Percentiles rank a stretch among this genome's conserved stretches.
phyloP scores from a whole-genome alignment of 2,888 invertebrate genomes.

The Caradrina kadenii region DNA sequence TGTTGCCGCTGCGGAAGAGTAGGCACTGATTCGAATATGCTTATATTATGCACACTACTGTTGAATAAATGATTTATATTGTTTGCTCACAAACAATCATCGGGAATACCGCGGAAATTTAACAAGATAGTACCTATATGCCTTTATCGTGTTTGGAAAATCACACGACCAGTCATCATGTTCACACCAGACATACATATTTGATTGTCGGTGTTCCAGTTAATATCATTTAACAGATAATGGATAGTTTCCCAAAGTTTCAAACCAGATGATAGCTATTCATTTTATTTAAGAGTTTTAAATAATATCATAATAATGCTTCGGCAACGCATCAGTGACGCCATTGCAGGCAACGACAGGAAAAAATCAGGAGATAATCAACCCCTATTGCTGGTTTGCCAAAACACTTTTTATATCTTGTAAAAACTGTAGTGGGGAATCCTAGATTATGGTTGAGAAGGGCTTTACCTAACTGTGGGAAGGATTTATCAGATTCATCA shows the following conservation, averaged over 20 bases:
- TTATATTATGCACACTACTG: constrained; percentile 15
- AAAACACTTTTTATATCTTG: too few relatives aligned
- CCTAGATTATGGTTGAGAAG: too few relatives aligned
- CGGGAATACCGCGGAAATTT: constrained; percentile 25
- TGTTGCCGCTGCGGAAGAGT: constrained; percentile 5
- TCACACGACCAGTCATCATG: not conserved
- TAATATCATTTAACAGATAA: not conserved
- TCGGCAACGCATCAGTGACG: too few relatives aligned
- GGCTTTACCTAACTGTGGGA: too few relatives aligned
- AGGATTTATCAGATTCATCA: too few relatives aligned
- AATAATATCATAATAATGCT: too few relatives aligned
- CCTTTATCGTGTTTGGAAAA: not conserved
- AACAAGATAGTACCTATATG: not conserved
- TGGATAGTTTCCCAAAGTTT: not conserved
- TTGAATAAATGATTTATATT: constrained; percentile 6
- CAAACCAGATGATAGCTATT: not conserved
- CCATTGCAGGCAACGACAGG: too few relatives aligned
- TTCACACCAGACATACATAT: not conserved
- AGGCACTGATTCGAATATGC: constrained; percentile 21
- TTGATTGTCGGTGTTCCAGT: not conserved
- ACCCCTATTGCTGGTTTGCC: too few relatives aligned
- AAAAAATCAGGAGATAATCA: too few relatives aligned
- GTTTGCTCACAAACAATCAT: constrained; percentile 8
- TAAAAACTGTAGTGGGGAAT: too few relatives aligned
- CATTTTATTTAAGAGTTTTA: too few relatives aligned